Base-by-base conservation (phyloP, 2,797 vertebrate species). In the Pygocentrus nattereri region DNA sequence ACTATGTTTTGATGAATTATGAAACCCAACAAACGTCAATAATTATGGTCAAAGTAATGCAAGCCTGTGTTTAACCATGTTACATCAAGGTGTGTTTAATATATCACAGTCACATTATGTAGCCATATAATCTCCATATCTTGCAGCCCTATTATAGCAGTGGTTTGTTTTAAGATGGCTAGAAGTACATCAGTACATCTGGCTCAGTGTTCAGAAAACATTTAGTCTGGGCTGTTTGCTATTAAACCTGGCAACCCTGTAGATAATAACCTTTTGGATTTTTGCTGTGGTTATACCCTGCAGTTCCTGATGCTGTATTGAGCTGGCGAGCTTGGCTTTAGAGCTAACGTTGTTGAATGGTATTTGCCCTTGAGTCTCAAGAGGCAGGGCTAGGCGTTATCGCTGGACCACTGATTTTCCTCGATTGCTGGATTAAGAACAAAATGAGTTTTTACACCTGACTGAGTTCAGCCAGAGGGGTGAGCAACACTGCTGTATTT, bases 401-500 rank as follows among this genome's bases (percentile, higher is more conserved):
- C 72, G 34, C 13, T 70, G 77, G 38, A 71, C 38, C 76, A 78
- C 47, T 68, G 38, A 70, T 84, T 71, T 80, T 74, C 44, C 23
- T 78, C 18, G 38, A 34, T 71, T 75, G 23, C 25, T 77, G 65
- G 76, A 74, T 79, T 71, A 58, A 73, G 56, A 52, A 23, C 54
- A 71, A 74, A 81, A 47, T 84, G 11, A 65, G 72, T 81, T 68
- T 84, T 34, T 50, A 52, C 69, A 71, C 73, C 13, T 76, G 64
- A 44, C n/a, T 72, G 59, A 73, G 71, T 62, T 50, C 38, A 30
- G 74, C 23, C 23, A 59, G 30, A 79, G 30, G 38, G 21, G 16
- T 62, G 23, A 41, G 61, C 31, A 73, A 31, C 58, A 62, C n/a
- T 49, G 10, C 23, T 62, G 41, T 49, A 30, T 15, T 3, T 62